Conservation (phyloP, 92 coral and sea anemone species). For the Metridium senile region DNA sequence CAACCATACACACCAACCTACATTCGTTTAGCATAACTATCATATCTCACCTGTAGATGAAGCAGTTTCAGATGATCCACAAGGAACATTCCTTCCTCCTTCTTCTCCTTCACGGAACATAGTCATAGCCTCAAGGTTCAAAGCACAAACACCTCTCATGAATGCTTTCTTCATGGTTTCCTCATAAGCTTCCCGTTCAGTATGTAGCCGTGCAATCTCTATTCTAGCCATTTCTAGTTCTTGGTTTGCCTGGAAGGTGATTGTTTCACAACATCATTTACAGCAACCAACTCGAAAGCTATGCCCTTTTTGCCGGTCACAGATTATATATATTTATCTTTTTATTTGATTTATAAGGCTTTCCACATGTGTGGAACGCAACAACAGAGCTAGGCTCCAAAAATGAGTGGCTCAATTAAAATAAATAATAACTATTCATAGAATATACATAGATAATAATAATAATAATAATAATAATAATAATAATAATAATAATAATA, state of each 20-base stretch:
- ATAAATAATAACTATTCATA: too few relatives aligned
- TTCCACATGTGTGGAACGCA: too few relatives aligned
- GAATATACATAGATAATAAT: too few relatives aligned
- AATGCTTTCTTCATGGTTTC: slow-evolving; percentile 99
- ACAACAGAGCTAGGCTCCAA: too few relatives aligned
- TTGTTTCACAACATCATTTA: not conserved
- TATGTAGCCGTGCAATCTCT: slow-evolving; percentile 85
- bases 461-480: too few relatives aligned
- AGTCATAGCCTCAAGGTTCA: slow-evolving; percentile 96
- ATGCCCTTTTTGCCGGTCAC: too few relatives aligned
- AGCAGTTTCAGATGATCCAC: not conserved
- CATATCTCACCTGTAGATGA: not conserved
- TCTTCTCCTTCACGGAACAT: slow-evolving; percentile 97
- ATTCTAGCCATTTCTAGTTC: slow-evolving; percentile 84
- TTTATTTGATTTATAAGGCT: too few relatives aligned
- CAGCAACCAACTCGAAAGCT: not conserved
- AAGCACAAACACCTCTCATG: slow-evolving; percentile 98
- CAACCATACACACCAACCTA: not conserved
- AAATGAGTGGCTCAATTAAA: too few relatives aligned
- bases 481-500: too few relatives aligned
- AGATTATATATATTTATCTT: too few relatives aligned
- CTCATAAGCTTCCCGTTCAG: slow-evolving; percentile 91
- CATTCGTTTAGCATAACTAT: not conserved
- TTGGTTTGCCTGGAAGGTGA: slow-evolving; percentile 57
- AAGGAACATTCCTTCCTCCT: slow-evolving; percentile 52